Evolutionary conservation across 2,797 vertebrate genomes (phyloP).

Genomic region (Pseudochromis fuscus): DNA sequence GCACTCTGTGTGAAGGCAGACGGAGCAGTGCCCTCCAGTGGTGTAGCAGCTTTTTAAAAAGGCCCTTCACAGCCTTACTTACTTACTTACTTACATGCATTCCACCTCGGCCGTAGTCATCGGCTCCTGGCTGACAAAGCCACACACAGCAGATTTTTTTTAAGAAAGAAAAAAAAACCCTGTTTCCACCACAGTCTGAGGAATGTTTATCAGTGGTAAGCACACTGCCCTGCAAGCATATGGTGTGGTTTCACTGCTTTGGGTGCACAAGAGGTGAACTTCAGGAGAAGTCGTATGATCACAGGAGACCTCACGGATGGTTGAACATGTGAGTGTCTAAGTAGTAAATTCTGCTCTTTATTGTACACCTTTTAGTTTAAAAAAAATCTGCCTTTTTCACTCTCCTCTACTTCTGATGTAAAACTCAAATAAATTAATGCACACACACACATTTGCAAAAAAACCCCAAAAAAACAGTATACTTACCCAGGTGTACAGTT

Average conservation of each 20-base stretch:
- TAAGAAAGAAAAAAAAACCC: conserved; percentile 59
- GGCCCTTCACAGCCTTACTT: conserved; percentile 47
- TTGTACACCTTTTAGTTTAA: conserved; percentile 15
- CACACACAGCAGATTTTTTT: conserved; percentile 72
- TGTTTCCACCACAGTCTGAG: conserved; percentile 81
- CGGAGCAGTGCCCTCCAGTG: conserved; percentile 86
- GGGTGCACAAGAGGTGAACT: conserved; percentile 79
- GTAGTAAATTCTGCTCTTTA: conserved; percentile 28
- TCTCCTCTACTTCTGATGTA: no score
- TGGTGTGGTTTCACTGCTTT: conserved; percentile 78
- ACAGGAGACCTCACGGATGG: conserved; percentile 49
- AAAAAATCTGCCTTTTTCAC: neutral
- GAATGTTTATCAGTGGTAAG: conserved; percentile 84
- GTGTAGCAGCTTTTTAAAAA: conserved; percentile 56
- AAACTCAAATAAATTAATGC: neutral
- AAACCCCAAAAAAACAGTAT: no score
- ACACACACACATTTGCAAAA: neutral
- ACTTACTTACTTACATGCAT: conserved; percentile 67
- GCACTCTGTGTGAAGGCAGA: conserved; percentile 68
- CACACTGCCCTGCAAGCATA: conserved; percentile 79
- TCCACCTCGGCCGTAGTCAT: conserved; percentile 58
- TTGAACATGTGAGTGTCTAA: conserved; percentile 62
- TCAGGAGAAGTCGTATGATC: conserved; percentile 72
- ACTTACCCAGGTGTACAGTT: no score
- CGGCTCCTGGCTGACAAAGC: conserved; percentile 78